phyloP scores from a whole-genome alignment of 2,888 invertebrate species.

The Camptogramma bilineatum region DNA sequence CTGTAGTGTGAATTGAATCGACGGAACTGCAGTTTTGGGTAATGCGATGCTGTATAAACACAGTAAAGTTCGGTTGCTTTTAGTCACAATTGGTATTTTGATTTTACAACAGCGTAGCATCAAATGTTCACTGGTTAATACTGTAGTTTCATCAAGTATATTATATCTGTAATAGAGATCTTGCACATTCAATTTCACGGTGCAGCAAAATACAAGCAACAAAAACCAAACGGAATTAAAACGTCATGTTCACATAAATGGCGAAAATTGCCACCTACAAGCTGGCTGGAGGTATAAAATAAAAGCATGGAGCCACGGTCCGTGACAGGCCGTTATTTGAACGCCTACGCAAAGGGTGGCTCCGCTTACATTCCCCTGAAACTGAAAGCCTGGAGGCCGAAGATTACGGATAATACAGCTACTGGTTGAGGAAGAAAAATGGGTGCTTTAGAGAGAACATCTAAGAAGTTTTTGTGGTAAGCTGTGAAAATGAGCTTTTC shows the following conservation, averaged over 20 bases:
- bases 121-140: too few relatives aligned
- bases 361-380: conserved; percentile 38
- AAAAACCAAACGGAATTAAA: conserved; percentile 35
- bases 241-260: conserved; percentile 37
- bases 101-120: neutral
- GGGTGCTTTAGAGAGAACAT: neutral
- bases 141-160: neutral
- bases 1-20: conserved; percentile 19
- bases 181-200: conserved; percentile 1
- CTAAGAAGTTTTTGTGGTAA: neutral
- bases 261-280: conserved; percentile 33
- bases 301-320: conserved; percentile 42
- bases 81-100: neutral
- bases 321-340: conserved; percentile 56
- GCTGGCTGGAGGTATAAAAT: conserved; percentile 46
- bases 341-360: conserved; percentile 37
- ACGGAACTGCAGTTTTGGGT: conserved; percentile 27
- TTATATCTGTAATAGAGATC: neutral
- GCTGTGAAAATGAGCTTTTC: conserved; percentile 4
- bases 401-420: conserved; percentile 45
- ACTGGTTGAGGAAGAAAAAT: conserved; percentile 21
- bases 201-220: conserved; percentile 14
- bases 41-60: conserved; percentile 5
- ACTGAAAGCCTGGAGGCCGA: conserved; percentile 40
- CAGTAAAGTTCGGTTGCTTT: neutral